Evolutionary conservation across 1,140 invertebrate genomes (phyloP), one percentile per base, ranked within the genome.

Genomic region (Drosophila triauraria): DNA sequence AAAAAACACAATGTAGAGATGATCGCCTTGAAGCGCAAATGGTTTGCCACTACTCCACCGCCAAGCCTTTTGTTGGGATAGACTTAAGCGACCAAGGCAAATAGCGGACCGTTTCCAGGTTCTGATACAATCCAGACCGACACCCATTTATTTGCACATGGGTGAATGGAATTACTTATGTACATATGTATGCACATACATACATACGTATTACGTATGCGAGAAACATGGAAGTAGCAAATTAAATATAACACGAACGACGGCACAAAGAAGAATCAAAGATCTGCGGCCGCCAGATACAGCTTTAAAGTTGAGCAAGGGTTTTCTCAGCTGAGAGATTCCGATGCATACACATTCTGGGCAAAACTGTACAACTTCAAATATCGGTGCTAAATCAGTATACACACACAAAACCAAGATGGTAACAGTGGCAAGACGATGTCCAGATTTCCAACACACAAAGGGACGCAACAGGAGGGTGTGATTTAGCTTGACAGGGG

Each of bases 201-300:
- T n/a, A 27, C n/a, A 27, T 54, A 43, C 38, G 20, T 30, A 15
- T 43, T n/a, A 43, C 13, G 42, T n/a, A 43, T 63, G 25, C 10
- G 15, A 30, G 32, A 35, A 25, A 23, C 27, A 9, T 23, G 27
- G 27, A 17, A 51, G 47, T 43, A 30, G 25, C 3, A 20, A 35
- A 61, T 20, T 23, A 47, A 35, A 12, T 47, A 13, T 12, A 27
- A 15, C 6, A 17, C 44, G 25, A 58, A 64, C 4, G 13, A 61
- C 3, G 8, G 15, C 56, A 62, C 30, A 65, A 65, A 65, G 42
- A 62, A n/a, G 47, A 61, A 17, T 1, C 42, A 9, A 47, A 46
- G 23, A 47, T 17, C 15, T 20, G 58, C 17, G 17, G n/a, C 20
- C 30, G 15, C 58, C 25, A n/a, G 23, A 42, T 62, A 59, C 5